Conservation (phyloP, 2,888 invertebrate species). For the Fabriciana adippe region DNA sequence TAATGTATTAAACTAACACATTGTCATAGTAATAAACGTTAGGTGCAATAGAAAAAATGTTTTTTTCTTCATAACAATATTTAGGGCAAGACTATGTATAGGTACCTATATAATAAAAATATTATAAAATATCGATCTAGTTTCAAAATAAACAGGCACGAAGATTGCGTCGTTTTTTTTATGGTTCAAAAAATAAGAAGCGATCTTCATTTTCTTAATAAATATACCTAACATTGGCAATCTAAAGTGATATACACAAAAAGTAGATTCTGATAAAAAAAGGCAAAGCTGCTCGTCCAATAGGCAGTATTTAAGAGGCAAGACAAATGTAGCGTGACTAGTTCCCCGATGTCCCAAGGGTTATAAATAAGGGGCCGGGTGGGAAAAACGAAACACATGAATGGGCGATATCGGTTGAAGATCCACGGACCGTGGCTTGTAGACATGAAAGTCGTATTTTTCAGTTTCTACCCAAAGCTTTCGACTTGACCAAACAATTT, state of each 20-base stretch:
- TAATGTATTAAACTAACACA: no score
- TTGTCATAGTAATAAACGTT: no score
- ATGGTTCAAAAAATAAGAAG: no score
- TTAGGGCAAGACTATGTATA: no score
- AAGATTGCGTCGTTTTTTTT: no score
- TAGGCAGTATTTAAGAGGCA: constrained; percentile 21
- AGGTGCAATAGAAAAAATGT: no score
- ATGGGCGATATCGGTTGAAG: constrained; percentile 26
- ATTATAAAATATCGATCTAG: no score
- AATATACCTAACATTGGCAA: no score
- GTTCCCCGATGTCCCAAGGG: constrained; percentile 31
- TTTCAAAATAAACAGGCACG: no score
- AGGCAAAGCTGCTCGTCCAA: constrained; percentile 1
- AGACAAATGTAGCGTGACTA: constrained; percentile 35
- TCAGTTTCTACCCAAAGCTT: background rate
- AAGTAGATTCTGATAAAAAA: constrained; percentile 19
- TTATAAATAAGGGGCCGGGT: constrained; percentile 34
- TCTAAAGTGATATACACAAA: background rate
- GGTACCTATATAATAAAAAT: no score
- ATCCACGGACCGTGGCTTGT: constrained; percentile 9
- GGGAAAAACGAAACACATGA: constrained; percentile 28
- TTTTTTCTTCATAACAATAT: no score
- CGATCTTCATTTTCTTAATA: no score
- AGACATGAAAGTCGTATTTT: constrained; percentile 13
- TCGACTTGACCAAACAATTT: background rate